Evolutionary conservation across 2,888 invertebrate species (phyloP).

Genomic region (Polietes domitor): DNA sequence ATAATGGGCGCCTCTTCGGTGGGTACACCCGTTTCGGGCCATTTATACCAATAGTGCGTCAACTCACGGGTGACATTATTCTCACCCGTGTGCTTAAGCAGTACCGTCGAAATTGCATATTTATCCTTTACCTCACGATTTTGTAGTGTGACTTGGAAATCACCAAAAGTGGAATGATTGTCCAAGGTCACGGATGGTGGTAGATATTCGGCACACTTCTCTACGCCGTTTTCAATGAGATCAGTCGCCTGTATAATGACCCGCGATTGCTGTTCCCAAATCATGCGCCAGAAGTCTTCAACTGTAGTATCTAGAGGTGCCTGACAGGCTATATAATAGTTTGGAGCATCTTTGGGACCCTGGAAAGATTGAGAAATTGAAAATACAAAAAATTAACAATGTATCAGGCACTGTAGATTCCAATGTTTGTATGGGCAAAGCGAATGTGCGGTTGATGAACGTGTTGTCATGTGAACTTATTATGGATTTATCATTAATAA

Average conservation of each 20-base stretch:
- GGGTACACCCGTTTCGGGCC: conserved; percentile 93
- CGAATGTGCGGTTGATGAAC: neutral
- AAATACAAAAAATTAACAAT: neutral
- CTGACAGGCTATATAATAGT: conserved; percentile 95
- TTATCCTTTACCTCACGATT: conserved; percentile 94
- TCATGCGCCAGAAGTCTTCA: conserved; percentile 96
- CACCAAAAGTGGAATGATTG: conserved; percentile 92
- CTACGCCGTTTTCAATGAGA: conserved; percentile 93
- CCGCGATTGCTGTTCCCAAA: conserved; percentile 96
- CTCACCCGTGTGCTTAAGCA: conserved; percentile 90
- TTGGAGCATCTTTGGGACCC: conserved; percentile 92
- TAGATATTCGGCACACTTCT: conserved; percentile 94
- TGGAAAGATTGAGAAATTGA: conserved; percentile 80
- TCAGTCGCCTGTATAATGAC: conserved; percentile 95
- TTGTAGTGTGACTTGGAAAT: conserved; percentile 93
- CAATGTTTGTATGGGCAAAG: too few relatives aligned
- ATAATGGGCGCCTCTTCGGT: conserved; percentile 91
- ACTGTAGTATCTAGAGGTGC: conserved; percentile 93
- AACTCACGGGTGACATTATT: conserved; percentile 93
- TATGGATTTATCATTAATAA: neutral
- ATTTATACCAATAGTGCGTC: conserved; percentile 96
- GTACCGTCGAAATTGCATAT: conserved; percentile 92
- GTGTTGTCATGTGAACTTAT: neutral
- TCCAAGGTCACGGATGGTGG: conserved; percentile 96
- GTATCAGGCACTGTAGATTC: too few relatives aligned